Evolutionary conservation across 2,113 vertebrate species (phyloP), one percentile per base, ranked within the genome.

Genomic region (Amia ocellicauda): DNA sequence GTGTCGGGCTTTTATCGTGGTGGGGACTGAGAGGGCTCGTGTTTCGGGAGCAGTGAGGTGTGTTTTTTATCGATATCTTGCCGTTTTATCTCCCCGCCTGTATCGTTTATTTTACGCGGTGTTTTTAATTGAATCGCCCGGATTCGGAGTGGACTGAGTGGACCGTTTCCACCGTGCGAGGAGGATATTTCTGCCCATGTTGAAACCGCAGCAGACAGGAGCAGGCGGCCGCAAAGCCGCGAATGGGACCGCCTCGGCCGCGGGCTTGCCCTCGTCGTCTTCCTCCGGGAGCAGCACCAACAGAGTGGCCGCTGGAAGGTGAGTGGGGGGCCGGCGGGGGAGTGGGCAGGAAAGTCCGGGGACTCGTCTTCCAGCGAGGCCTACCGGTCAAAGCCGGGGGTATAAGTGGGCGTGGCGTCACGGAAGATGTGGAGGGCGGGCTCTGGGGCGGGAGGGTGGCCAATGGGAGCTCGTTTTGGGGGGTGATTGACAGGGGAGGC

Each of bases 201-300:
- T 89, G 74, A 89, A 89, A 79, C 84, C 77, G 66, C 85, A 85
- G 73, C 79, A 84, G 68, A 58, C 83, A 65, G 80, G 80, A 57
- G 78, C 83, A 24, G 78, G 82, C 69, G 85, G 85, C 71, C 83
- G 86, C 42, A 89, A 88, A 70, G 70, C 87, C 29, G 78, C 87
- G 13, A 89, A 89, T 75, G 85, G 87, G 58, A 84, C 83, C 60
- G 69, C 83, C 55, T 82, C 77, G 70, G 77, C 83, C 58, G 69
- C 70, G 43, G 77, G 81, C 40, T 80, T 85, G 79, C 78, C 85
- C 40, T 80, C 84, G 78, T 79, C 85, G 68, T 78, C 85, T 60
- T 71, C 83, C 73, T 80, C 79, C 71, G 82, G 84, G 68, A 70
- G 75, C 66, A 86, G 71, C 79, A 78, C 69, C 40, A 86, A 59